Conservation (phyloP, 1,140 invertebrate genomes). For the Dendroctonus ponderosae region DNA sequence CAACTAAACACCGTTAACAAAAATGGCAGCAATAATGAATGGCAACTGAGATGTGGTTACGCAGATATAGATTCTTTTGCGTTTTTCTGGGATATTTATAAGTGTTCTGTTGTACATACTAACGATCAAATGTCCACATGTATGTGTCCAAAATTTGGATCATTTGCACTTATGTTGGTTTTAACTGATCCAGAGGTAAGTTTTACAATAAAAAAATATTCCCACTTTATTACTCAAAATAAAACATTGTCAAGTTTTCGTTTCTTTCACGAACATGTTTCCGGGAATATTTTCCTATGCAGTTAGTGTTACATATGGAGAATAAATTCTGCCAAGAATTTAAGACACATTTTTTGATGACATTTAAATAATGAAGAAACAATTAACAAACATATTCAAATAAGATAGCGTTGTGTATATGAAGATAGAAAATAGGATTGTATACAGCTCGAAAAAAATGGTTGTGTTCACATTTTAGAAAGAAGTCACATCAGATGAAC, state of each 20-base stretch:
- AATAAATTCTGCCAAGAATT: too few species aligned
- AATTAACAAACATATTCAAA: too few species aligned
- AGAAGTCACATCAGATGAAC: slow-evolving; percentile 15
- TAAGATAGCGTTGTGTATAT: too few species aligned
- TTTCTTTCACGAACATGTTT: too few species aligned
- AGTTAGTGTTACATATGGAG: too few species aligned
- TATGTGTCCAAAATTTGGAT: neutral
- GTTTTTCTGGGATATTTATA: neutral
- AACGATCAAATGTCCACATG: neutral
- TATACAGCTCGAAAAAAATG: too few species aligned
- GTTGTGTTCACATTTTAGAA: slow-evolving; percentile 11
- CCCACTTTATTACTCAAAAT: too few species aligned
- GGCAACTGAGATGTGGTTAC: neutral
- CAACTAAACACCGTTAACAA: neutral
- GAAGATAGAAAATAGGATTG: too few species aligned
- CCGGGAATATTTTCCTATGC: too few species aligned
- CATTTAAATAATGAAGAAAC: too few species aligned
- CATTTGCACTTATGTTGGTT: neutral
- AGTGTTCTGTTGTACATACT: neutral
- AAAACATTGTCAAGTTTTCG: too few species aligned
- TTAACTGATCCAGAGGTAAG: neutral
- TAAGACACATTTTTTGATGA: too few species aligned
- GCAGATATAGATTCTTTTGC: neutral
- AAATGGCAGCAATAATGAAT: neutral
- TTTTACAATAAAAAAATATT: neutral